phyloP scores from a whole-genome alignment of 1,140 invertebrate species.

The Telenomus remus region DNA sequence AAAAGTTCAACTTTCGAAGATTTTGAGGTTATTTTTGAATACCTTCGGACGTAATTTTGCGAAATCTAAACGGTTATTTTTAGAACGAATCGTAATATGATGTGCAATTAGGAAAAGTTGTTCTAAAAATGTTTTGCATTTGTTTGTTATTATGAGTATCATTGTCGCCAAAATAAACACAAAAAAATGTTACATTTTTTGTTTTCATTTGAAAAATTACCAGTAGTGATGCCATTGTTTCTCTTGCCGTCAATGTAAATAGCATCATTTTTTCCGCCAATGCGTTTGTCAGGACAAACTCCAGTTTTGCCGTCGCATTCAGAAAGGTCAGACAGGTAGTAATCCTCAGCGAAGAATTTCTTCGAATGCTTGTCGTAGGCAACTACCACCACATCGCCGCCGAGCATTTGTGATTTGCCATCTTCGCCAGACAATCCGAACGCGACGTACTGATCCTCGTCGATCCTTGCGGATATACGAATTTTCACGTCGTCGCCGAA shows the following conservation, averaged over 20 bases:
- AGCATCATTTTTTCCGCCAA: slow-evolving; percentile 89
- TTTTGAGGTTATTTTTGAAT: too few relatives aligned
- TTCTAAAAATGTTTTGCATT: too few relatives aligned
- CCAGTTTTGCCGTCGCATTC: slow-evolving; percentile 88
- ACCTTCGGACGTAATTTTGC: too few relatives aligned
- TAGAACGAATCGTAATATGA: too few relatives aligned
- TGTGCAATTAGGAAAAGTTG: too few relatives aligned
- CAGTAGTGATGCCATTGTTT: slow-evolving; percentile 86
- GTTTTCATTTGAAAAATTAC: too few relatives aligned
- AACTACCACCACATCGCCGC: slow-evolving; percentile 88
- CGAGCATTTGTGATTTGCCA: slow-evolving; percentile 83
- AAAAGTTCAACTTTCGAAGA: too few relatives aligned
- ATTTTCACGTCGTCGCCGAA: slow-evolving; percentile 85
- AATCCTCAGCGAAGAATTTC: slow-evolving; percentile 87
- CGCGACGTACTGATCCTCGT: slow-evolving; percentile 90
- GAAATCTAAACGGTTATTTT: too few relatives aligned
- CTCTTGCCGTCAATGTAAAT: slow-evolving; percentile 83
- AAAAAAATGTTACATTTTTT: too few relatives aligned
- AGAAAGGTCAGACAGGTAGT: slow-evolving; percentile 87
- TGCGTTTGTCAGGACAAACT: slow-evolving; percentile 88
- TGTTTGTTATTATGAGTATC: too few relatives aligned
- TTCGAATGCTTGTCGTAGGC: slow-evolving; percentile 84
- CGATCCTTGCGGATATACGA: slow-evolving; percentile 83
- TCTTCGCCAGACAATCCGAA: slow-evolving; percentile 89
- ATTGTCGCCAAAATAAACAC: too few relatives aligned